Conservation (phyloP, 1,140 invertebrate genomes). For the Camponotus vicinus region DNA sequence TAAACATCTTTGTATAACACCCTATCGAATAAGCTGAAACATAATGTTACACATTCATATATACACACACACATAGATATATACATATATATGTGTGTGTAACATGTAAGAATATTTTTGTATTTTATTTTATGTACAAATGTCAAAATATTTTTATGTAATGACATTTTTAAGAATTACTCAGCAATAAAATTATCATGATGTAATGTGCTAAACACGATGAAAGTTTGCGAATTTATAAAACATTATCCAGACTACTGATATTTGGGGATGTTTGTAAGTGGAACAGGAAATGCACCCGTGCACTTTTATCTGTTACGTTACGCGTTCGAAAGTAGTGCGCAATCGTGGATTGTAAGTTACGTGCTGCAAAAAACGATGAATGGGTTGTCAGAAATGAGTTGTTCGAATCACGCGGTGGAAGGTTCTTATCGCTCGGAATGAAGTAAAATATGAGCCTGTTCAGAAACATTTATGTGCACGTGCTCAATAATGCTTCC, state of each 20-base stretch:
- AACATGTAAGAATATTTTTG: no score
- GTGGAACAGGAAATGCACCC: constrained; percentile 2
- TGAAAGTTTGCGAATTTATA: neutral
- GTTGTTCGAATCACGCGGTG: constrained; percentile 58
- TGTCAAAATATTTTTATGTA: no score
- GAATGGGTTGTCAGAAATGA: constrained; percentile 63
- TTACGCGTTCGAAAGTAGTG: constrained; percentile 31
- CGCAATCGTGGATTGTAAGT: constrained; percentile 41
- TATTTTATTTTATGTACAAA: no score
- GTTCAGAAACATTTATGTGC: constrained; percentile 64
- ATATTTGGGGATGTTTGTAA: neutral
- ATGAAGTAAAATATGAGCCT: constrained; percentile 62
- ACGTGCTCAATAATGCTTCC: constrained; percentile 59
- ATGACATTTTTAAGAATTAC: no score
- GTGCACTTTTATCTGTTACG: constrained; percentile 17
- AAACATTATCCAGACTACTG: no score
- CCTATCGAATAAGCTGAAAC: neutral
- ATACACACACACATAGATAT: no score
- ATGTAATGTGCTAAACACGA: no score
- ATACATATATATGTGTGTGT: no score
- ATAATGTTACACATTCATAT: neutral
- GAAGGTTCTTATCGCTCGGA: constrained; percentile 58
- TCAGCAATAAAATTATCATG: no score
- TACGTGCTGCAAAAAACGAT: constrained; percentile 58
- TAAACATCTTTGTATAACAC: constrained; percentile 16